Evolutionary conservation across 1,140 invertebrate genomes (phyloP).

Genomic region (Diabrotica virgifera): DNA sequence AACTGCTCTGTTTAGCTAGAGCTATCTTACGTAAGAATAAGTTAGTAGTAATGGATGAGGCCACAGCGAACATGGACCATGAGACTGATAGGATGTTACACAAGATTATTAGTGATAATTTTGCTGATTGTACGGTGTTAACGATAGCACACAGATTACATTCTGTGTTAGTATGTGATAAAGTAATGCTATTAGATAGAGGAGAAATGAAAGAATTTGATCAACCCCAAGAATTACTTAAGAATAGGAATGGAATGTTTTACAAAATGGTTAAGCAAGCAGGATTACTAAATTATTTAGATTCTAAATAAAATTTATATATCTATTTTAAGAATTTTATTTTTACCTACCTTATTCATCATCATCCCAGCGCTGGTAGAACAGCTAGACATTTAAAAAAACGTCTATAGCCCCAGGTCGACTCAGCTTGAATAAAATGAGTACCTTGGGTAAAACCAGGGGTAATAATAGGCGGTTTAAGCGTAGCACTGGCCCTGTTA

Average conservation of each 20-base stretch:
- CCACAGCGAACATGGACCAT: constrained; percentile 69
- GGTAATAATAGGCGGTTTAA: too few species aligned
- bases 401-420: too few species aligned
- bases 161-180: constrained; percentile 77
- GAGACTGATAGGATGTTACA: constrained; percentile 68
- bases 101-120: constrained; percentile 65
- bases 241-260: constrained; percentile 61
- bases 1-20: constrained; percentile 74
- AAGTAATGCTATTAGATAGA: constrained; percentile 71
- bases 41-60: constrained; percentile 76
- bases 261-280: constrained; percentile 67
- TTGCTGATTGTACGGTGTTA: constrained; percentile 69
- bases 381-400: too few species aligned
- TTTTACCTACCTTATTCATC: too few species aligned
- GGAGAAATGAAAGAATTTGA: constrained; percentile 67
- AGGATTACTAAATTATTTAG: constrained; percentile 41
- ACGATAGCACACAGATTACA: constrained; percentile 81
- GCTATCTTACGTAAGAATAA: constrained; percentile 71
- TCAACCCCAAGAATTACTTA: constrained; percentile 62
- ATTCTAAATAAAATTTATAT: too few species aligned
- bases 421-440: too few species aligned
- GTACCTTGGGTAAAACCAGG: too few species aligned
- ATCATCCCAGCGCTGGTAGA: too few species aligned
- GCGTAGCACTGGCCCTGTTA: too few species aligned
- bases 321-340: too few species aligned